Conservation (phyloP, 2,797 vertebrate genomes). For the Toxotes lorentzi region DNA sequence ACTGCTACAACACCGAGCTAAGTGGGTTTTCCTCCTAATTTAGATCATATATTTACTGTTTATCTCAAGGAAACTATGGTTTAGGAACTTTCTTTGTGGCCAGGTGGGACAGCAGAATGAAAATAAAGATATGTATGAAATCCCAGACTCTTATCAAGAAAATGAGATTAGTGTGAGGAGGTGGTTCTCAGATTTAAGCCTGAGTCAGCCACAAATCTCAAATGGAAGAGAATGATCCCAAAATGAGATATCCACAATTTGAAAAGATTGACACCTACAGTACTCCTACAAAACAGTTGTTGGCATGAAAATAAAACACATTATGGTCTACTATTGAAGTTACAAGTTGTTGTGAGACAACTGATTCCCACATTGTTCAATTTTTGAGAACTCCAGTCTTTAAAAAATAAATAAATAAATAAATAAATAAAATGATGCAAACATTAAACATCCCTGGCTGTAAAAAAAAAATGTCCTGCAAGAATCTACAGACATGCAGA, state of each 20-base stretch:
- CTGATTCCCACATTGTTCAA: neutral
- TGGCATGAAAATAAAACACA: conserved; percentile 49
- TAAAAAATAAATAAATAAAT: neutral
- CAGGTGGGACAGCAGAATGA: conserved; percentile 48
- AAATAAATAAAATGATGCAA: neutral
- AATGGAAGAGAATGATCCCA: conserved; percentile 40
- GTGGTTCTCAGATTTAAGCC: conserved; percentile 53
- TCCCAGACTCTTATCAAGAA: conserved; percentile 43
- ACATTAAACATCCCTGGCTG: neutral
- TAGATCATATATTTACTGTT: conserved; percentile 50
- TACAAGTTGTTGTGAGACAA: conserved; percentile 23
- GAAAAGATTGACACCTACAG: conserved; percentile 48
- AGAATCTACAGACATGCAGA: neutral
- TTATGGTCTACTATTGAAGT: conserved; percentile 23
- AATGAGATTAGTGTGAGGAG: conserved; percentile 56
- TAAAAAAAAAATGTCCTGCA: neutral
- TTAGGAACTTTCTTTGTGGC: conserved; percentile 41
- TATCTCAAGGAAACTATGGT: conserved; percentile 38
- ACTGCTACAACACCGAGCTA: conserved; percentile 55
- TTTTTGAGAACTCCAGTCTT: conserved; percentile 1
- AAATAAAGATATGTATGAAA: conserved; percentile 58
- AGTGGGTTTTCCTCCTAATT: conserved; percentile 63
- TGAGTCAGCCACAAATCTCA: conserved; percentile 46
- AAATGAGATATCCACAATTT: conserved; percentile 43
- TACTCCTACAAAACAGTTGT: conserved; percentile 40